Evolutionary conservation across 2,113 vertebrate genomes (phyloP), one percentile per base, ranked within the genome.

Genomic region (Blennius ocellaris): DNA sequence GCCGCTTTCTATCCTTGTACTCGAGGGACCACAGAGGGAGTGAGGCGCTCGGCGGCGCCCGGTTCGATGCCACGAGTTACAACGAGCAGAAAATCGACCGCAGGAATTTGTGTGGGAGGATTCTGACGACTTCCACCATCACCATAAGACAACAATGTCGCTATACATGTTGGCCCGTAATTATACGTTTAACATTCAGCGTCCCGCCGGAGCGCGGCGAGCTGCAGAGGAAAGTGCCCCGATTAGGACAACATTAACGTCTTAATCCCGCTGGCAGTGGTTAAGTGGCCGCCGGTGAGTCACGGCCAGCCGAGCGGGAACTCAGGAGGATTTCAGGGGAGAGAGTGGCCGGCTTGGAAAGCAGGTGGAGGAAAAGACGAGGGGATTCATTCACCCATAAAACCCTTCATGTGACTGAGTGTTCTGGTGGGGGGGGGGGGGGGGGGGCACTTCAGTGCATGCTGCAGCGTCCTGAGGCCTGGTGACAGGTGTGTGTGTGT

Each of bases 401-500:
- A 45, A 50, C 15, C 7, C 65, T 65, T 64, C 11, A 49, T 6
- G 60, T 38, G 21, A 17, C 69, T 64, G 14, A 39, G 55, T 14
- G 53, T 64, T 82, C 21, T 30, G 2, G 21, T 58, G 21, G 21
- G 21, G 21, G 21, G 21, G 21, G 21, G 21, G 21, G 21, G 55
- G 11, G 15, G 53, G 54, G 66, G 66, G n/a, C 49, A 51, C 58
- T 75, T 38, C 30, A 11, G 62, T 16, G 47, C 14, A 15, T 36
- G 76, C 5, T 49, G 45, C 58, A 43, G 59, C 2, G 47, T 73
- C 69, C 81, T 89, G 90, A 92, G 68, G 66, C 17, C 78, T 80
- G 80, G 66, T 59, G 79, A 89, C 89, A 92, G 91, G 90, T 91
- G 90, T 69, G 73, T 69, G 63, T 64, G 67, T 51, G 49, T 62